phyloP scores from a whole-genome alignment of 2,888 invertebrate genomes.

The Cepaea hortensis region DNA sequence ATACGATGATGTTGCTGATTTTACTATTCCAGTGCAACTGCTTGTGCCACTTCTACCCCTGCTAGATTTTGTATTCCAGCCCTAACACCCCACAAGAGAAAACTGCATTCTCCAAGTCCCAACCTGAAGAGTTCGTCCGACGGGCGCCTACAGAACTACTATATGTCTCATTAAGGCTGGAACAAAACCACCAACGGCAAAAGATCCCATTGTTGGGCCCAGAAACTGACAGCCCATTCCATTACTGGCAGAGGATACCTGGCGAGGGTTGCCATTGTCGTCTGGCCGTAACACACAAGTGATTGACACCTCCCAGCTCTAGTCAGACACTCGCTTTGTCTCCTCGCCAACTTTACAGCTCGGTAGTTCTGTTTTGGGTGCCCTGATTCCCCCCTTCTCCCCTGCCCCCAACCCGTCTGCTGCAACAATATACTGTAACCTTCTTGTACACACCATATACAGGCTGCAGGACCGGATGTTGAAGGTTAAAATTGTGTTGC shows the following conservation, averaged over 20 bases:
- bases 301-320: conserved; percentile 24
- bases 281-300: not conserved
- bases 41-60: too few species aligned
- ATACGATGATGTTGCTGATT: too few species aligned
- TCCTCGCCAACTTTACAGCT: conserved; percentile 5
- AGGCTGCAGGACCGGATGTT: too few species aligned
- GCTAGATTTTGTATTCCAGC: too few species aligned
- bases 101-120: too few species aligned
- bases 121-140: not conserved
- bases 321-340: conserved; percentile 34
- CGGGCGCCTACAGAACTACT: not conserved
- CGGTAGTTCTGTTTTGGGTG: not conserved
- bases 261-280: not conserved
- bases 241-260: not conserved
- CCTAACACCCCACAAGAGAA: too few species aligned
- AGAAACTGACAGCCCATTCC: not conserved
- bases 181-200: conserved; percentile 5
- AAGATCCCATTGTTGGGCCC: not conserved
- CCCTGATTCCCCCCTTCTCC: not conserved
- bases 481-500: too few species aligned
- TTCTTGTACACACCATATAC: too few species aligned
- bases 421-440: not conserved
- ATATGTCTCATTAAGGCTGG: conserved; percentile 13
- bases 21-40: too few species aligned
- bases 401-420: not conserved